Evolutionary conservation across 2,888 invertebrate genomes (phyloP), one percentile per base, ranked within the genome.

Genomic region (Drosophila bunnanda): DNA sequence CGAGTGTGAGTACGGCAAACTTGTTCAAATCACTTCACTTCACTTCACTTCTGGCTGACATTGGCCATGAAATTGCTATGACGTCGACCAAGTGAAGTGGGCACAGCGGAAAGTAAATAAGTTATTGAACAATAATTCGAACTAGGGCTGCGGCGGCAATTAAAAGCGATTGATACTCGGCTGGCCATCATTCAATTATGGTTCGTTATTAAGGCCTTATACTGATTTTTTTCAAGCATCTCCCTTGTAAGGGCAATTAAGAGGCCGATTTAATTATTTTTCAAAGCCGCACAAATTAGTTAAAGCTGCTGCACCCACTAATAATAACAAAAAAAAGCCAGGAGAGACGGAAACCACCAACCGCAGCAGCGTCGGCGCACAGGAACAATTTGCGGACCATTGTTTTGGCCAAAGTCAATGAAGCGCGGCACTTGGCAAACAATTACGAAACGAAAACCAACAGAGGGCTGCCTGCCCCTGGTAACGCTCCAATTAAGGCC

Each of bases 61-160:
- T 87, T 86, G 87, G 79, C 87, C 86, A 80, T 86, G 87, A 85
- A 87, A 67, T 57, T 48, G 55, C 56, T 72, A 53, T 87, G 87
- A 86, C 87, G 85, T 85, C 67, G 75, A 28, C 41, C 73, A 50
- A 62, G 48, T 77, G 22, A 70, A 79, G 77, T 76, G 64, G 55
- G 38, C 75, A 71, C 30, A 57, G 53, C 60, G 55, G 41, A 50
- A 59, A 72, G 34, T 64, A 55, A 64, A 64, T 39, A 48, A 70
- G 43, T 55, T 54, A 61, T 53, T 55, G 30, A 69, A 61, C 61
- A 70, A 55, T 50, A 54, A 67, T 15, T 64, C 43, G 34, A 61
- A 36, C 56, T 55, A 22, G 43, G 57, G 55, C 60, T 30, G 34
- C 32, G 13, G 30, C 59, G 20, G 60, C 60, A 60, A 60, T 60